Evolutionary conservation across 2,113 vertebrate species (phyloP), one percentile per base, ranked within the genome.

Genomic region (Heterochromis multidens): DNA sequence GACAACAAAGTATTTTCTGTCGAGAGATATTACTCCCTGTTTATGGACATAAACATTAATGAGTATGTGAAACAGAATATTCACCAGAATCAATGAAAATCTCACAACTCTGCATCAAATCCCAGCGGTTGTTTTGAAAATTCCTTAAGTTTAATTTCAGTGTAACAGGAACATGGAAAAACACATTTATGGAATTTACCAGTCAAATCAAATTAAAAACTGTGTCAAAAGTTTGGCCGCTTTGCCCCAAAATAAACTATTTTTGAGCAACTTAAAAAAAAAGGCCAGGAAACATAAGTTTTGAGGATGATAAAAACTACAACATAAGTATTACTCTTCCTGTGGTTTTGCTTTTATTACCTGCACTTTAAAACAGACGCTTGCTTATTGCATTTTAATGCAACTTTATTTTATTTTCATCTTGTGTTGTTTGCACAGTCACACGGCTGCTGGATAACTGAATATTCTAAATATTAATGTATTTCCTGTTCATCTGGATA

Each of bases 401-500:
- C n/a, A n/a, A n/a, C n/a, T n/a, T n/a, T n/a, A n/a, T n/a, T n/a
- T n/a, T n/a, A n/a, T n/a, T 0, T 7, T 6, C 1, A 37, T 37
- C n/a, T 23, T 1, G 0, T 23, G 21, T 1, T 23, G 37, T 37
- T 37, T 37, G 62, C 14, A 65, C 35, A 31, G 31, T 31, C 5
- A 23, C 1, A 40, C 37, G 6, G 0, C 37, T 5, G 12, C 33
- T 65, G 14, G 33, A 23, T 23, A 40, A 65, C 8, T 33, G 21
- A 14, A 4, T 31, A 31, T 31, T 31, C 31, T 31, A 31, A 31
- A 5, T 31, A 31, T 65, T 65, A 7, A 23, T 5, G 23, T 40
- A 8, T 65, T 14, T 40, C 23, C 0, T 40, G 37, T 40, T 65
- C n/a, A 3, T 40, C 3, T 0, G 0, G 37, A 65, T 23, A 40